Base-by-base conservation (phyloP, 2,113 vertebrate species). In the Dolichotis patagonum region DNA sequence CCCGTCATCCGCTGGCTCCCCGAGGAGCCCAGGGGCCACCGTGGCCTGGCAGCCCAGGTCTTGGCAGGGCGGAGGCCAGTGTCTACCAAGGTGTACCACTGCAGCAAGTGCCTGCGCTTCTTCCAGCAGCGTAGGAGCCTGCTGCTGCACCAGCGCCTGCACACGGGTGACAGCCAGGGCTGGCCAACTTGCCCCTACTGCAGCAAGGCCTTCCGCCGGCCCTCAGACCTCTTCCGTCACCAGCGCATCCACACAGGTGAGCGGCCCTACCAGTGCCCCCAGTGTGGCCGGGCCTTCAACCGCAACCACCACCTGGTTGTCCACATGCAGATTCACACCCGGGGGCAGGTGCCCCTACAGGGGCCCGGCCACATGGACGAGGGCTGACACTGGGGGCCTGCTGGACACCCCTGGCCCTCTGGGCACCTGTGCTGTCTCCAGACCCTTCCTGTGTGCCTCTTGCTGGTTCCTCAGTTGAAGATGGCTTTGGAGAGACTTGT, bases 121-220 rank as follows among this genome's bases (percentile, higher is more conserved):
- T 99, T 99, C 98, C 99, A 99, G 28, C 99, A 99, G 98, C 99
- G 99, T 0, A 99, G 99, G 83, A 99, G 99, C 96, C 99, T 99
- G 0, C 99, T 99, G 35, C 98, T 99, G 96, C 99, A 99, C 98
- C 99, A 99, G 97, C 98, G 99, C 91, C 98, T 99, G 69, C 99
- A 99, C 52, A 98, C 98, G 0, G 98, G 95, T 97, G 98, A 97
- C 75, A 98, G 89, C 0, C 99, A 99, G 63, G 99, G 99, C 96
- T 98, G 98, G 58, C 98, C 99, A 83, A 98, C 98, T 0, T 99
- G 99, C 80, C 98, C 98, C 88, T 99, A 98, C 97, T 99, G 99
- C 19, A 98, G 99, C 96, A 99, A 99, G 95, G 97, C 98, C 97
- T 99, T 99, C 98, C 98, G 98, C 78, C 92, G 98, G 95, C 98